Evolutionary conservation across 2,113 vertebrate species (phyloP), one percentile per base, ranked within the genome.

Genomic region (Calidris pygmaea): DNA sequence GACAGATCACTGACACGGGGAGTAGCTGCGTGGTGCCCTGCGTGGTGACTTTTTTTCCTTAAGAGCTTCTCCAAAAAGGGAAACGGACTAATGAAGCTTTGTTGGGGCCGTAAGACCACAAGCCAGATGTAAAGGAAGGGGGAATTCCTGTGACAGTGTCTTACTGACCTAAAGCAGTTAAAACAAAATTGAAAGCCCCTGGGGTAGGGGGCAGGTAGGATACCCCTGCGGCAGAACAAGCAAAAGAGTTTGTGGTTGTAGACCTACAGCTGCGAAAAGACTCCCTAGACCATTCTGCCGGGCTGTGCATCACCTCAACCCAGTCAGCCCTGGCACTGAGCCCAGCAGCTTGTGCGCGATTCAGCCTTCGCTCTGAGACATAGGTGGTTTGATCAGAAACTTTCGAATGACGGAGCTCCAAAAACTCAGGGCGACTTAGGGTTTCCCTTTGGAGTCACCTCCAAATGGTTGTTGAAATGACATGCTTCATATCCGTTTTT

Each of bases 401-500:
- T 26, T 58, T 63, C 14, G 10, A 59, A 81, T 0, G 6, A 52
- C 0, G 0, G 47, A 74, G 41, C n/a, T 55, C 41, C 60, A 67
- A 88, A 88, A 71, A 35, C 20, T 50, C 23, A 12, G 6, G 19
- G 10, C 10, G 10, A 37, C 7, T 34, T 59, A 39, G 17, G 5
- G 20, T 71, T 93, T 93, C 41, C 37, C 47, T 80, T 37, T 32
- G 72, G 35, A 80, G 32, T 80, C 34, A 77, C 39, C 18, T 81
- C 37, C 29, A 50, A 50, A 4, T 11, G 16, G 24, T 12, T 68
- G 41, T 22, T 84, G 65, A 91, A 80, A 77, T 19, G 1, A 30
- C 12, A n/a, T 0, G 0, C 2, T 70, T 78, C 0, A 0, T 83
- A 7, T 19, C 55, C 6, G 5, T 62, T 91, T 93, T 67, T 47